Base-by-base conservation (phyloP, 2,113 vertebrate species). In the Syngnathoides biaculeatus region DNA sequence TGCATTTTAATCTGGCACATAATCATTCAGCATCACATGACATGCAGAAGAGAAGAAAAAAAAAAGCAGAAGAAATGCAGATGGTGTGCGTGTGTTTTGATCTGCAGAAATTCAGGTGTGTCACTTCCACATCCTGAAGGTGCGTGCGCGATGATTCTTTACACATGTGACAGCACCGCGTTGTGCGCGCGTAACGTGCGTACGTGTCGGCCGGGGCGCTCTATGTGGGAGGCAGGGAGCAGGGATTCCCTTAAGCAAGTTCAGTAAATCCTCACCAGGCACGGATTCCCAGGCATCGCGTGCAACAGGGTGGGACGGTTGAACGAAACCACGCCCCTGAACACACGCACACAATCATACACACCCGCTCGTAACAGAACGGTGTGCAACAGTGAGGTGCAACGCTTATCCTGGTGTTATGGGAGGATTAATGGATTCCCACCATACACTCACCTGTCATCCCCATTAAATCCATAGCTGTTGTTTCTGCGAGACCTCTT, bases 391-490 rank as follows among this genome's bases (percentile, higher is more conserved):
- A 6, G 66, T 69, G 65, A 71, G 74, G 77, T 78, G 57, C 59
- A 58, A 35, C 22, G 64, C 56, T 75, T 80, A 77, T 71, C 57
- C 67, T 26, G 60, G 63, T 76, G 74, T 67, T 60, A 61, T 81
- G 82, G 77, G 84, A 84, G 73, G 62, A 78, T 85, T 87, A 87
- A 87, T 84, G 82, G 79, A 75, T 82, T 82, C 77, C 73, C 77
- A 80, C 79, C 88, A 80, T 89, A 82, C 76, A 83, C 83, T 87
- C 82, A 87, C 83, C 81, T 89, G 85, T 88, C 88, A 87, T 65
- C 70, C 65, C 78, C 57, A 77, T 84, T 77, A 84, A 79, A 73
- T 73, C 82, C 77, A 75, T 69, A 60, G 66, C 78, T 71, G 62
- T 50, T 68, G 52, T 60, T 80, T 71, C 75, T 59, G 43, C 83